A percentile compares a stretch with the other conserved stretches of the same genome.
phyloP scores from a whole-genome alignment of 2,113 vertebrate genomes.

The Lampris megalopsis region DNA sequence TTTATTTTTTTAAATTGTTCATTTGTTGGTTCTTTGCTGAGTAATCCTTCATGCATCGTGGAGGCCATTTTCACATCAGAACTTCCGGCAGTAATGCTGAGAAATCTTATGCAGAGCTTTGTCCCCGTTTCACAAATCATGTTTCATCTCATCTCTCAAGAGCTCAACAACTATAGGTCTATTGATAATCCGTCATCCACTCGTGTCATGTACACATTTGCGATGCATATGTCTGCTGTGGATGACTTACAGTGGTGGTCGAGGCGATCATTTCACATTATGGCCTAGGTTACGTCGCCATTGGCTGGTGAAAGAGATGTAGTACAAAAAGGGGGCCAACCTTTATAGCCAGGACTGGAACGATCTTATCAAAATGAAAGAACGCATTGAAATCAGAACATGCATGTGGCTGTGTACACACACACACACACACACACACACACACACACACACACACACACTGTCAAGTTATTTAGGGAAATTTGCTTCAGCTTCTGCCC shows the following conservation, averaged over 20 bases:
- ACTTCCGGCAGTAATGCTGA: conserved; percentile 8
- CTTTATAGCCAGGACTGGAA: neutral
- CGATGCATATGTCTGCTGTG: conserved; percentile 6
- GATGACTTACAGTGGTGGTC: conserved; percentile 39
- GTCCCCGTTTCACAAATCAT: conserved; percentile 26
- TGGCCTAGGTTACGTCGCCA: conserved; percentile 26
- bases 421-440: neutral
- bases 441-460: neutral
- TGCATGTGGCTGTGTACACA: neutral
- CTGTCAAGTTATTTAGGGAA: too few species aligned
- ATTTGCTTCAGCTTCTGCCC: too few species aligned
- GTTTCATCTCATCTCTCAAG: neutral
- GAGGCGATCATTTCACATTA: conserved; percentile 37
- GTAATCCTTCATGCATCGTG: neutral
- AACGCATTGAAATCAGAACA: neutral
- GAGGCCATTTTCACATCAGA: conserved; percentile 12
- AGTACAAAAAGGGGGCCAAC: neutral
- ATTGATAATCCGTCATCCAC: conserved; percentile 17
- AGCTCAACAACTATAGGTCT: conserved; percentile 16
- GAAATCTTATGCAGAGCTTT: neutral
- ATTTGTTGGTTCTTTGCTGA: too few species aligned
- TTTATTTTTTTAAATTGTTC: neutral
- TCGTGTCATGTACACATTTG: conserved; percentile 37
- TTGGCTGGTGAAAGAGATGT: neutral
- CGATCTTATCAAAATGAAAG: neutral